Evolutionary conservation across 2,888 invertebrate species (phyloP), one percentile per base, ranked within the genome.

Genomic region (Rambutsinella grinnellia): DNA sequence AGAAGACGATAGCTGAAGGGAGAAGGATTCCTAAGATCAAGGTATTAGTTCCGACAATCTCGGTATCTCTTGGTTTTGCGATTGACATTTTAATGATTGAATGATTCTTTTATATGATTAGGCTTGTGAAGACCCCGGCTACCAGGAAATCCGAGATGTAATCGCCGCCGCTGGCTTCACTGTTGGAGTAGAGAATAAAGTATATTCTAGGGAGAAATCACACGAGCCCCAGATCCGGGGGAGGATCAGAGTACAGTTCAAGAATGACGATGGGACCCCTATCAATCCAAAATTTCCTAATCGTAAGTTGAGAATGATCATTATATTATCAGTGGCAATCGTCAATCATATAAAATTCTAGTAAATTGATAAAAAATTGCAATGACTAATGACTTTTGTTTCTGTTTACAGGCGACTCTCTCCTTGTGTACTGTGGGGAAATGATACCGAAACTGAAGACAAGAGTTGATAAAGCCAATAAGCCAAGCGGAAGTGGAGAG

Each of bases 101-200:
- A n/a, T n/a, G n/a, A n/a, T n/a, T n/a, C 51, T 54, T 26, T 68
- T 47, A 46, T 15, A 36, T 78, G 85, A 85, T 24, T 83, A 89
- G 89, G 96, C 95, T 86, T 93, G 99, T 0, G 97, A 98, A 84
- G 97, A 97, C 87, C 99, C 99, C 15, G 96, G 96, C 0, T 93
- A 93, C 86, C 92, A 94, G 84, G 99, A 99, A 88, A 98, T 99
- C 78, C 90, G 94, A 80, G 98, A 99, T 88, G 96, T 98, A 1
- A 88, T 98, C 61, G 89, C 92, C 19, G 91, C 94, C 10, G 92
- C 93, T 26, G 95, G 96, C 24, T 87, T 98, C 54, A 92, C 91
- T 84, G 92, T 97, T 70, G 94, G 93, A 27, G 93, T 97, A 8
- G 98, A 99, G 88, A 94, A 95, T 85, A 99, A 98, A 88, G 89